Evolutionary conservation across 2,113 vertebrate genomes (phyloP), one percentile per base, ranked within the genome.

Genomic region (Eretmochelys imbricata): DNA sequence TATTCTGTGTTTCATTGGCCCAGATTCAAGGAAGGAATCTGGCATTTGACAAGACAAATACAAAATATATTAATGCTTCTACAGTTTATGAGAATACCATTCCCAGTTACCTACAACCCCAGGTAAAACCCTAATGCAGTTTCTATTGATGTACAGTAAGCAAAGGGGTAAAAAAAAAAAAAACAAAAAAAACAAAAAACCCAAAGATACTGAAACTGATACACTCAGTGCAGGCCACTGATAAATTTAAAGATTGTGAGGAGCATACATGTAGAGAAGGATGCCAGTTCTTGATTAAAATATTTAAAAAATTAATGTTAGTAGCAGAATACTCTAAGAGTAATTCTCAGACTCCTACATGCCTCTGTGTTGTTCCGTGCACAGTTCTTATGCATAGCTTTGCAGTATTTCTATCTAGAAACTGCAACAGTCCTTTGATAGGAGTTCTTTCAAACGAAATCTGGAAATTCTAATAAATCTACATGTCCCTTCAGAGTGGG

Each of bases 211-310:
- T 4, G 0, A 8, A 9, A 35, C 14, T 24, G 49, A 27, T 82
- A 92, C 0, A 20, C 2, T 16, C 35, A 29, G 69, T 0, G 3
- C 6, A 2, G 76, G 42, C 0, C 25, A 10, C 17, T 4, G 38
- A 5, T 59, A 27, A 78, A 89, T 10, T 76, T 24, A 31, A 46
- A 42, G 80, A 6, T 4, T 0, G 10, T 3, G 3, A 8, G 3
- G n/a, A 4, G 8, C 17, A 46, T n/a, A 53, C 1, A 1, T 1
- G 7, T 35, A 51, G 20, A 80, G 89, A 75, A 9, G 8, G 38
- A 10, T 10, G 14, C 38, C n/a, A 2, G 79, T 51, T 90, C 0
- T 31, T 80, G 38, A 2, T 2, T 14, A 65, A 50, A 72, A 75
- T 14, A 3, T 48, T 38, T 8, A 5, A 6, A 10, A 62, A 83